Percentiles rank a stretch among this genome's conserved stretches.
phyloP scores from a whole-genome alignment of 2,113 vertebrate species.

The Dicerorhinus sumatrensis region DNA sequence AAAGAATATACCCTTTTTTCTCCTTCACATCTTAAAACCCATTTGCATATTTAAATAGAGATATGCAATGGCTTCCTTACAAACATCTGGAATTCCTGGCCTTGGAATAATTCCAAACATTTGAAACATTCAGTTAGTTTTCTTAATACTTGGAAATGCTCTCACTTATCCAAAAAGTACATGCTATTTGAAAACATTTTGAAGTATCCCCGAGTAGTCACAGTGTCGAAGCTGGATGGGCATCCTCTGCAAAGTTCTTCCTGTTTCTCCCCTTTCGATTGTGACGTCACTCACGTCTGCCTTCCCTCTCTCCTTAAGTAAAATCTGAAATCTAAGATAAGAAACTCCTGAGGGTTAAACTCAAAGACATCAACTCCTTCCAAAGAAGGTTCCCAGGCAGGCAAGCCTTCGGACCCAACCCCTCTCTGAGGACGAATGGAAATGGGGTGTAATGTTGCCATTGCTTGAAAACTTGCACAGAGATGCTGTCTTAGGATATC shows the following conservation, averaged over 20 bases:
- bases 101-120: slow-evolving; percentile 35
- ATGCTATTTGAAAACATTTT: slow-evolving; percentile 30
- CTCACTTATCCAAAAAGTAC: neutral
- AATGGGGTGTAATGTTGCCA: neutral
- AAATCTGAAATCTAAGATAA: slow-evolving; percentile 30
- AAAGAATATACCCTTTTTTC: neutral
- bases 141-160: slow-evolving; percentile 50
- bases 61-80: neutral
- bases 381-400: neutral
- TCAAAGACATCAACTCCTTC: neutral
- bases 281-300: neutral
- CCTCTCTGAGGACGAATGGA: neutral
- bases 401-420: neutral
- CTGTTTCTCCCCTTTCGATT: neutral
- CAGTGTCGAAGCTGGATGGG: neutral
- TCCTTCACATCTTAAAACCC: slow-evolving; percentile 38
- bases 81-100: slow-evolving; percentile 69
- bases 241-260: neutral
- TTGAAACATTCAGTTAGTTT: slow-evolving; percentile 47
- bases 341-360: neutral
- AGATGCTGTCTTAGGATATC: neutral
- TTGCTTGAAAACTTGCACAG: neutral
- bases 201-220: neutral
- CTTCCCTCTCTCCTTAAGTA: neutral
- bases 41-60: slow-evolving; percentile 60